Evolutionary conservation across 2,888 invertebrate species (phyloP).

Genomic region (Volucella inflata): DNA sequence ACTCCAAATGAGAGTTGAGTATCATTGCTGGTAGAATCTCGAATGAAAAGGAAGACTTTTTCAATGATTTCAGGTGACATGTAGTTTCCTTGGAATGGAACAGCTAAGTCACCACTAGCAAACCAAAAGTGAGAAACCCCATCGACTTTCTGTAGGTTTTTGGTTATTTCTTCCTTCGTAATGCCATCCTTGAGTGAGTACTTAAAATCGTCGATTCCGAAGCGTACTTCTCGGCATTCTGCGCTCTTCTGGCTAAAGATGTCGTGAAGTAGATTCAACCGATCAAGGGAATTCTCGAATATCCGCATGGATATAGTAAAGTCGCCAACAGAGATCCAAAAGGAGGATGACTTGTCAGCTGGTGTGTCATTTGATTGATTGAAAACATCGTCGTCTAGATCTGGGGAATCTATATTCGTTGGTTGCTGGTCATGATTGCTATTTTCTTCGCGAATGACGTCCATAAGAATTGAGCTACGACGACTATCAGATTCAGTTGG

Average conservation of each 20-base stretch:
- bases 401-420: not conserved
- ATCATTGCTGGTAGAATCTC: slow-evolving; percentile 68
- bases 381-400: slow-evolving; percentile 33
- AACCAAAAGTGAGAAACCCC: slow-evolving; percentile 82
- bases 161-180: slow-evolving; percentile 66
- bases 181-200: slow-evolving; percentile 72
- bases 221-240: slow-evolving; percentile 79
- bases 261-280: slow-evolving; percentile 79
- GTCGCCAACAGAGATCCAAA: slow-evolving; percentile 80
- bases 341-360: slow-evolving; percentile 74
- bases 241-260: slow-evolving; percentile 80
- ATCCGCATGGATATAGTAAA: slow-evolving; percentile 79
- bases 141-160: slow-evolving; percentile 75
- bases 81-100: slow-evolving; percentile 80
- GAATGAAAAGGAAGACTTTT: slow-evolving; percentile 79
- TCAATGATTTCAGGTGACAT: slow-evolving; percentile 78
- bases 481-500: slow-evolving; percentile 76
- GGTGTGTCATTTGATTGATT: slow-evolving; percentile 9
- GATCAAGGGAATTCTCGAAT: slow-evolving; percentile 76
- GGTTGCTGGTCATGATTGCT: slow-evolving; percentile 41
- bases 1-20: slow-evolving; percentile 79
- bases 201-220: slow-evolving; percentile 81
- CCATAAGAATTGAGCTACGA: slow-evolving; percentile 81
- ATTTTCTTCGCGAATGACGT: slow-evolving; percentile 81
- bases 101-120: slow-evolving; percentile 79